Evolutionary conservation across 2,888 invertebrate species (phyloP).

Genomic region (Copidosoma aretas): DNA sequence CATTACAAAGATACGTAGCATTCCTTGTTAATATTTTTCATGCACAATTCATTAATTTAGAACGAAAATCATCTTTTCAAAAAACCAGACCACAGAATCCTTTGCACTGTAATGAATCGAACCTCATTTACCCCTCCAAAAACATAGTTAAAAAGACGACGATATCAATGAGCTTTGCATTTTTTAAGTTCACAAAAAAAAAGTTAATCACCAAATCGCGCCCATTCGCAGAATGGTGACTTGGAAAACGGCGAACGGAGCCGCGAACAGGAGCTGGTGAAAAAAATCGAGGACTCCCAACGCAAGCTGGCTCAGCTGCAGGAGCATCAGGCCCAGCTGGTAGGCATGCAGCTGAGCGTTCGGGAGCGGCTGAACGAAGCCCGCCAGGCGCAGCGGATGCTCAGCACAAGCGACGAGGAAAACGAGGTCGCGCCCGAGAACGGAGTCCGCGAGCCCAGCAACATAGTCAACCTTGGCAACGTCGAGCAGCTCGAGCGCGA

Average conservation of each 20-base stretch:
- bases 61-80: no score
- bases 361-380: slow-evolving; percentile 60
- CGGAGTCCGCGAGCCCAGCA: not conserved
- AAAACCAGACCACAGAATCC: no score
- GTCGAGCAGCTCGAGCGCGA: slow-evolving; percentile 54
- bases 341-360: slow-evolving; percentile 58
- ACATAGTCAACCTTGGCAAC: slow-evolving; percentile 41
- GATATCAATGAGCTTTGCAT: not conserved
- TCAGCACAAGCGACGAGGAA: slow-evolving; percentile 39
- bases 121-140: not conserved
- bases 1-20: no score
- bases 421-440: not conserved
- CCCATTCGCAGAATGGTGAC: slow-evolving; percentile 47
- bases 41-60: no score
- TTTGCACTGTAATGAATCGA: no score
- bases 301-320: slow-evolving; percentile 67
- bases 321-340: slow-evolving; percentile 66
- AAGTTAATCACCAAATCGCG: not conserved
- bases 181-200: not conserved
- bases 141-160: not conserved
- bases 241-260: slow-evolving; percentile 66
- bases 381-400: slow-evolving; percentile 55
- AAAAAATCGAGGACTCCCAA: slow-evolving; percentile 71
- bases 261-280: slow-evolving; percentile 68
- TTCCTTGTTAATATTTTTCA: no score